These are phyloP conservation scores for Apostichopus parvimensis DNA, from an alignment of 35 echinoderm and acorn worm genomes.

Conservation along the genomic window DNA sequence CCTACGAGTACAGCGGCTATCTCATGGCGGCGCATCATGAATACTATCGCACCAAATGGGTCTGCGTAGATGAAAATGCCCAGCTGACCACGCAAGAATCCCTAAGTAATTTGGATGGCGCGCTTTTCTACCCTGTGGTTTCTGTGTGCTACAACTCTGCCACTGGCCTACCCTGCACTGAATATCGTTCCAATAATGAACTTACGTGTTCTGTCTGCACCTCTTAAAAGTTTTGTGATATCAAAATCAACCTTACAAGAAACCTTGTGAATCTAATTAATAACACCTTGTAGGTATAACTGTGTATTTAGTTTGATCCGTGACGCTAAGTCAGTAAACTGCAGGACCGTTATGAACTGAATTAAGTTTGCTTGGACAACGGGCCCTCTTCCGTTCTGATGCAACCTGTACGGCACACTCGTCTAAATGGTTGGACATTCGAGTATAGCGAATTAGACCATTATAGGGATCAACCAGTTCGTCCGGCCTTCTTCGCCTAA, in stretches of 20 bases:
- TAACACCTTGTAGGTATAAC: too few species aligned
- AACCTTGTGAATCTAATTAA: too few species aligned
- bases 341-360: too few species aligned
- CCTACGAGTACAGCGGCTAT: constrained; percentile 60
- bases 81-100: not conserved
- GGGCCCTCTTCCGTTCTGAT: constrained; percentile 26
- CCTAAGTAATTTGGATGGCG: constrained; percentile 6
- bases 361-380: not conserved
- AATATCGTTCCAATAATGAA: not conserved
- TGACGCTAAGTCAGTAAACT: too few species aligned
- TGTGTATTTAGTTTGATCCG: too few species aligned
- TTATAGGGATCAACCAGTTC: too few species aligned
- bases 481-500: too few species aligned
- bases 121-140: constrained; percentile 29
- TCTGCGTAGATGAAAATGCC: constrained; percentile 56
- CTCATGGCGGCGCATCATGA: constrained; percentile 24
- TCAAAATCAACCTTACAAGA: too few species aligned
- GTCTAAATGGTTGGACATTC: constrained; percentile 56
- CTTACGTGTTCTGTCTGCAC: constrained; percentile 11
- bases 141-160: not conserved
- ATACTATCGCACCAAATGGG: constrained; percentile 29
- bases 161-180: not conserved
- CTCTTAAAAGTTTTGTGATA: not conserved
- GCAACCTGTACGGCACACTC: constrained; percentile 45
- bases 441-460: constrained; percentile 26